These are phyloP conservation scores for Latrodectus hesperus DNA, from an alignment of 2,888 invertebrate genomes.

Conservation along the genomic window DNA sequence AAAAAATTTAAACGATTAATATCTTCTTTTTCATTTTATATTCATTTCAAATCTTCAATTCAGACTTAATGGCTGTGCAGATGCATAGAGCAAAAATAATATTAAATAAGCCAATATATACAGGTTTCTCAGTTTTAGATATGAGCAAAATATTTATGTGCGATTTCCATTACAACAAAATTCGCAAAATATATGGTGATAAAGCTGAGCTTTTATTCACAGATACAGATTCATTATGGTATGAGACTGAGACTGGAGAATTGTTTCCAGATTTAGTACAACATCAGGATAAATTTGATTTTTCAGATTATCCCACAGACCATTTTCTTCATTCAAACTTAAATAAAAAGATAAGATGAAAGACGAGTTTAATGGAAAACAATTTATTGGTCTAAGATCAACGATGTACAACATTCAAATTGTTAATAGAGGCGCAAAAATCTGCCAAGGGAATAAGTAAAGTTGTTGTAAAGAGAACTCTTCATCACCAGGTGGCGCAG, in stretches of 20 bases:
- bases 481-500: background rate
- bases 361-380: background rate
- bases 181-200: slow-evolving; percentile 70
- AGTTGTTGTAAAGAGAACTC: background rate
- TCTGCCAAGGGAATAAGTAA: background rate
- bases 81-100: no score
- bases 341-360: background rate
- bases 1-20: no score
- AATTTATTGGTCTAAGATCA: background rate
- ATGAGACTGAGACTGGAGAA: slow-evolving; percentile 10
- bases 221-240: slow-evolving; percentile 72
- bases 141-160: background rate
- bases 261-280: background rate
- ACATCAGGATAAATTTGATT: background rate
- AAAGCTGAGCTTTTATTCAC: slow-evolving; percentile 71
- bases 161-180: slow-evolving; percentile 64
- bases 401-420: background rate
- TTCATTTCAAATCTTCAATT: no score
- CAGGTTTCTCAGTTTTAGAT: background rate
- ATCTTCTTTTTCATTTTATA: no score
- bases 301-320: background rate
- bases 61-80: no score
- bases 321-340: background rate
- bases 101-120: no score
- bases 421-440: background rate